These are phyloP conservation scores for Petrolisthes cinctipes DNA, from an alignment of 2,888 invertebrate genomes.

Conservation along the genomic window DNA sequence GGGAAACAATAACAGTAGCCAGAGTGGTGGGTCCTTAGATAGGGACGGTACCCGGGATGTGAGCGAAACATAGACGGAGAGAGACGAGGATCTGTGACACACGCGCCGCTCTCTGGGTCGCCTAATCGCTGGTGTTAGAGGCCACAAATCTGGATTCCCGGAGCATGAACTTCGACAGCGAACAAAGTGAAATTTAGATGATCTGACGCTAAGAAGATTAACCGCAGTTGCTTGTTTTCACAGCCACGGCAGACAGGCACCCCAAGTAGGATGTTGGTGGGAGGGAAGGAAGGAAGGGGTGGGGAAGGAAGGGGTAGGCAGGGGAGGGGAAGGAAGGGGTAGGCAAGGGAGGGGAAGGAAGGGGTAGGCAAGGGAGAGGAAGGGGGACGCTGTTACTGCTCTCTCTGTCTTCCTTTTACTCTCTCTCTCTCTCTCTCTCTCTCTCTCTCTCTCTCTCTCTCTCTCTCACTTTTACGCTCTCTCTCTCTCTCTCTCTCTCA, in stretches of 20 bases:
- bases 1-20: too few relatives aligned
- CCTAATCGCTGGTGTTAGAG: conserved; percentile 65
- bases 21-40: too few relatives aligned
- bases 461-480: background rate
- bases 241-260: conserved; percentile 48
- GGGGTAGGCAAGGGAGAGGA: background rate
- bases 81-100: conserved; percentile 26
- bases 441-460: too few relatives aligned
- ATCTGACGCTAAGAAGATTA: conserved; percentile 65
- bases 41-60: background rate
- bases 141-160: conserved; percentile 65
- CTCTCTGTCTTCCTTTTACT: background rate
- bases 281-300: background rate
- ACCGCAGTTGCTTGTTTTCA: conserved; percentile 64
- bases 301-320: background rate
- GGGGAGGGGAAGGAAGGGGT: background rate
- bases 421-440: background rate
- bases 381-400: background rate
- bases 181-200: conserved; percentile 66
- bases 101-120: conserved; percentile 38
- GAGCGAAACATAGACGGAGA: conserved; percentile 33
- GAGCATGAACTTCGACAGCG: conserved; percentile 65
- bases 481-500: background rate
- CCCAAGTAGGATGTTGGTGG: conserved; percentile 21
- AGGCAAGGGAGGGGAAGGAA: too few relatives aligned